Base-by-base conservation (phyloP, 2,797 vertebrate genomes). In the Sebastes trivittatus region DNA sequence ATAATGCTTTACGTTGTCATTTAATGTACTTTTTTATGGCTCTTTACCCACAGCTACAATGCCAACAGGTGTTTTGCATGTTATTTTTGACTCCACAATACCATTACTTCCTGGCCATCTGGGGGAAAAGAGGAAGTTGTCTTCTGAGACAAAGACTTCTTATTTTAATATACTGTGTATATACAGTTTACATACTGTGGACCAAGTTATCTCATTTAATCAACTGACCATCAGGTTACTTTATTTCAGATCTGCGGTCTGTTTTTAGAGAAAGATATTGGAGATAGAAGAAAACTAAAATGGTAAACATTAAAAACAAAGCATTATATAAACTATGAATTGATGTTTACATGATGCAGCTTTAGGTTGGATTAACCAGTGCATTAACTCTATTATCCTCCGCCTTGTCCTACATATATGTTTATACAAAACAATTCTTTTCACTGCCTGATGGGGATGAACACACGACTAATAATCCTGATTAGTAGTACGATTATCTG, bases 91-190 rank as follows among this genome's bases (percentile, higher is more conserved):
- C 75, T 67, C 61, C 32, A 70, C 72, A 65, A 62, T 65, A 79
- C 81, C 85, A 72, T 79, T 66, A 92, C 89, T 95, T 95, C 94
- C 95, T 94, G 94, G 34, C 90, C 95, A 96, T 92, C 96, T 96
- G 96, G 72, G 54, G 58, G 65, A 90, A 96, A 95, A 95, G 95
- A 94, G 95, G 95, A 96, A 96, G 94, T 96, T 88, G 22, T 75
- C 29, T 61, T 88, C 68, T 83, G 62, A 84, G 60, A 88, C 75
- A 87, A 86, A 82, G 64, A 75, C 16, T 29, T 0, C 27, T 64
- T 60, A 34, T 56, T 64, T 46, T 54, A 49, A 81, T 42, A 25
- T 29, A 29, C 22, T 60, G 5, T 60, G 4, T 22, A 6, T 7
- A 7, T 9, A 25, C 22, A n/a, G 30, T 36, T 36, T 10, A 18